Conservation (phyloP, 2,797 vertebrate species). For the Glossophaga mutica region DNA sequence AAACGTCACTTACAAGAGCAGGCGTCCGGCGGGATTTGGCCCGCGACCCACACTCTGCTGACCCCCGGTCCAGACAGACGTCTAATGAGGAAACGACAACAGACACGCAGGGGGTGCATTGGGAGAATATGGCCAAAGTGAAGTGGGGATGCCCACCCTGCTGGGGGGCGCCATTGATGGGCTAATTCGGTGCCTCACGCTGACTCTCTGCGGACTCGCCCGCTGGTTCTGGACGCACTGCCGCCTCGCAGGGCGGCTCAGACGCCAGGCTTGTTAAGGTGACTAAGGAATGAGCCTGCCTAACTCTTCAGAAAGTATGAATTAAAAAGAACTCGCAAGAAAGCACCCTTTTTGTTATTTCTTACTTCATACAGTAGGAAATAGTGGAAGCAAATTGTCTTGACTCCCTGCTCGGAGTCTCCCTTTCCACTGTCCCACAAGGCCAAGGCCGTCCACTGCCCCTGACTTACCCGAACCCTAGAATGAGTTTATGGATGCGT, state of each 20-base stretch:
- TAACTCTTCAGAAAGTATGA: neutral
- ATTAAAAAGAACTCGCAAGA: neutral
- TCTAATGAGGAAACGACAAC: neutral
- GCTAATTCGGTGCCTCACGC: neutral
- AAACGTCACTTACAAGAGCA: neutral
- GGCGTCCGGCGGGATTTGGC: neutral
- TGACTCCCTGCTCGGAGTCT: too few species aligned
- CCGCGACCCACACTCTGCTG: accelerated
- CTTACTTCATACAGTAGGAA: neutral
- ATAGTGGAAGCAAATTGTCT: neutral
- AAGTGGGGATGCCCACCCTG: neutral
- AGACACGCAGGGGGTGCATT: neutral
- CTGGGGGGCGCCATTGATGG: neutral
- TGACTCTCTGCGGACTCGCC: neutral
- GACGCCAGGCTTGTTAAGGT: neutral
- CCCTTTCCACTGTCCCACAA: neutral
- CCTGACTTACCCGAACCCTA: neutral
- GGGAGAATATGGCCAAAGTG: neutral
- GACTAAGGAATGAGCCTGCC: neutral
- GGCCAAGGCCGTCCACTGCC: too few species aligned
- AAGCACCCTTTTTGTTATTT: neutral
- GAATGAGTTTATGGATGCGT: neutral
- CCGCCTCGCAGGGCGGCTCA: neutral
- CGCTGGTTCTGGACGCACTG: neutral
- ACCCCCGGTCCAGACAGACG: neutral